These are phyloP conservation scores for Andrena camellia DNA, from an alignment of 2,888 invertebrate genomes.

Conservation along the genomic window DNA sequence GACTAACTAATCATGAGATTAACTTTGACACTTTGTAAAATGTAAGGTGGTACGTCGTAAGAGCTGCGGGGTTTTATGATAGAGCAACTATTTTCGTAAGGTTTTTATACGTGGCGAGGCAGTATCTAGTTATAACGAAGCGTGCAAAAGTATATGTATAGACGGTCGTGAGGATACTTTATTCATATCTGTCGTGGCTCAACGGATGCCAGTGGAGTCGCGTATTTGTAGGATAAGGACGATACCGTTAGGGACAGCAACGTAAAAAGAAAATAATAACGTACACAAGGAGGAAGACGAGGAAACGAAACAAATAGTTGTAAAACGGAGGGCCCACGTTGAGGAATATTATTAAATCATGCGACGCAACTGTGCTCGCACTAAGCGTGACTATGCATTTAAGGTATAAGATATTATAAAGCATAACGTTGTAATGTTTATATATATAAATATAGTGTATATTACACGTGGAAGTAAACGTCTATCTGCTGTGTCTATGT, in stretches of 20 bases:
- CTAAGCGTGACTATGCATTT: conserved; percentile 45
- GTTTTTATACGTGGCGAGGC: conserved; percentile 77
- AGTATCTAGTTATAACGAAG: conserved; percentile 63
- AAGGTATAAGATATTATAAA: conserved; percentile 30
- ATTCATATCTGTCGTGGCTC: conserved; percentile 68
- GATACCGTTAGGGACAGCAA: conserved; percentile 6
- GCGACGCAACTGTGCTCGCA: conserved; percentile 52
- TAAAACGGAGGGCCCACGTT: conserved; percentile 23
- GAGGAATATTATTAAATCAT: conserved; percentile 42
- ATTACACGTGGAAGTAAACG: conserved; percentile 52
- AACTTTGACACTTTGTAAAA: conserved; percentile 43
- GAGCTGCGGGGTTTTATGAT: conserved; percentile 73
- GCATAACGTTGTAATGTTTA: conserved; percentile 50
- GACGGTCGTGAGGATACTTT: conserved; percentile 56
- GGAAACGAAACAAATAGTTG: not conserved
- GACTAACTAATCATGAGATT: not conserved
- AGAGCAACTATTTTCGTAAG: conserved; percentile 82
- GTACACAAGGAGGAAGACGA: not conserved
- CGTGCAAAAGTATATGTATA: conserved; percentile 43
- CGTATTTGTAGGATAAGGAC: conserved; percentile 10
- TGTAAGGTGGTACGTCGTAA: conserved; percentile 41
- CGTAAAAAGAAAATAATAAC: conserved; percentile 4
- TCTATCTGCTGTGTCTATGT: conserved; percentile 64
- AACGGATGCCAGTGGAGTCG: conserved; percentile 28
- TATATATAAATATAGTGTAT: conserved; percentile 35